Evolutionary conservation across 92 coral and sea anemone species (phyloP), one percentile per base, ranked within the genome.

Genomic region (Epizoanthus stellaris): DNA sequence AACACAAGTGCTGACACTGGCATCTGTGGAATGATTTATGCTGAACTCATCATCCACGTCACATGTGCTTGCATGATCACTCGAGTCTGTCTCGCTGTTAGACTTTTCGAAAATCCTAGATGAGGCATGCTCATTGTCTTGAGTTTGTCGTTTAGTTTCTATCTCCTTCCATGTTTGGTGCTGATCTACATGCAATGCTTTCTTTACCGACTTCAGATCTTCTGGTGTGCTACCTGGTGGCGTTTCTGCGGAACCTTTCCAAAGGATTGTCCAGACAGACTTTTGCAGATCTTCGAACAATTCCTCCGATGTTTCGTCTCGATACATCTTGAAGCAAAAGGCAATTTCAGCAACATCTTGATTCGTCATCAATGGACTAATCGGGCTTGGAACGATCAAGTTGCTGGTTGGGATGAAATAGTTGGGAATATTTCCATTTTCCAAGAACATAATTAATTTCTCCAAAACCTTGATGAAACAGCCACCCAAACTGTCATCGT

Each of bases 401-500:
- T 72, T 72, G 39, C 76, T 45, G 60, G 59, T 43, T 45, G 76
- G 76, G 20, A 72, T 11, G 13, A 72, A 72, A 19, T 72, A 72
- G 59, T 72, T 72, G 3, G 76, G 76, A 72, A 72, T 19, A 4
- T 72, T 17, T 15, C 34, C 58, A 21, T 60, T 57, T 14, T 16
- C 36, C 53, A 76, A 60, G 82, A 76, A 76, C n/a, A 36, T 3
- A 38, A 76, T 38, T n/a, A 76, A 30, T 13, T 76, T 58, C 11
- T 60, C 13, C 56, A 76, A 36, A 60, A 76, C 82, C 7, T 38
- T 6, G 49, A 76, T 76, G 23, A 76, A 76, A 36, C 68, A 60
- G 4, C 12, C 67, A 57, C 82, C 82, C 14, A 76, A 16, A 58
- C 42, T 76, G 39, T 76, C 82, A 59, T 76, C 82, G n/a, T 36